A percentile compares a stretch with the other conserved stretches of the same genome.
Conservation (phyloP, 2,797 vertebrate genomes). For the Anguilla obscura region DNA sequence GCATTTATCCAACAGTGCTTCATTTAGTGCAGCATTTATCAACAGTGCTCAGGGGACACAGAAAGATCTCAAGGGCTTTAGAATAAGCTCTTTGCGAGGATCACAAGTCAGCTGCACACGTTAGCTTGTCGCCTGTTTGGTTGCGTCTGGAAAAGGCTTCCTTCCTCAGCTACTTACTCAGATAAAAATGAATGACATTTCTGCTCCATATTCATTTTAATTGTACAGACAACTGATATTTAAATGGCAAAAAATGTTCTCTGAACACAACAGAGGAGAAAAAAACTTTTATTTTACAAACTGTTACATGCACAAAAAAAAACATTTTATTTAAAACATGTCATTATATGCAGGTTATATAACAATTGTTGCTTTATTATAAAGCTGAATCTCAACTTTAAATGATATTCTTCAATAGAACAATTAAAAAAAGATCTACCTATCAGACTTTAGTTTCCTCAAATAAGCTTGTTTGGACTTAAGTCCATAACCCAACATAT, state of each 20-base stretch:
- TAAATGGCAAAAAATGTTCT: background rate
- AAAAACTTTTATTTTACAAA: conserved; percentile 47
- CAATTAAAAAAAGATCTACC: conserved; percentile 24
- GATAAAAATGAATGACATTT: background rate
- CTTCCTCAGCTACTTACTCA: background rate
- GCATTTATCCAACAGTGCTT: background rate
- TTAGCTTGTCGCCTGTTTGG: background rate
- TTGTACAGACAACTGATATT: background rate
- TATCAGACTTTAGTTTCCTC: conserved; percentile 28
- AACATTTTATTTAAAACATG: conserved; percentile 38
- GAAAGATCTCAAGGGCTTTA: background rate
- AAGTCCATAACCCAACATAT: conserved; percentile 7
- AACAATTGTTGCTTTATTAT: conserved; percentile 38
- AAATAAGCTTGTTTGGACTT: conserved; percentile 5
- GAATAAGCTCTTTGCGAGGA: background rate
- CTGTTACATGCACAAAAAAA: conserved; percentile 42
- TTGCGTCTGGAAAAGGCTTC: background rate
- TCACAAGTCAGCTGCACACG: background rate
- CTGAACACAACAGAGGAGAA: background rate
- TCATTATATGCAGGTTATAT: conserved; percentile 32
- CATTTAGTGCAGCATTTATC: background rate
- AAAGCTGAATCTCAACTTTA: conserved; percentile 39
- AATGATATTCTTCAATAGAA: conserved; percentile 29
- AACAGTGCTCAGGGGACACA: background rate
- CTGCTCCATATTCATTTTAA: background rate